Evolutionary conservation across 2,113 vertebrate genomes (phyloP).

Genomic region (Acrocephalus arundinaceus): DNA sequence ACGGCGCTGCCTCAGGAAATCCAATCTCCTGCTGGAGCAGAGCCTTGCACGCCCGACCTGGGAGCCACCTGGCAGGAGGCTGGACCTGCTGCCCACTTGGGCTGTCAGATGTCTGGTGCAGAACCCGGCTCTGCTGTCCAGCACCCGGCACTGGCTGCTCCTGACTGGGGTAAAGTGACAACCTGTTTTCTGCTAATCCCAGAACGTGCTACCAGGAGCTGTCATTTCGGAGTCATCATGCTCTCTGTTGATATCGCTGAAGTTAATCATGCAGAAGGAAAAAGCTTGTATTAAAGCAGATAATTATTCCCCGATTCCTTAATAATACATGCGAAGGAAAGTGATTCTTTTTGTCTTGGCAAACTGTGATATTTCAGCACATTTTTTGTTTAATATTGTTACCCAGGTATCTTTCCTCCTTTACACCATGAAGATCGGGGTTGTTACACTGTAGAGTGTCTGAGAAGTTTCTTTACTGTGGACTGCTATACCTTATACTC

Average conservation of each 20-base stretch:
- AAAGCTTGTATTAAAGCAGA: constrained; percentile 45
- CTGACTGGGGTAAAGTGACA: constrained; percentile 25
- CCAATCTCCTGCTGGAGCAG: background rate
- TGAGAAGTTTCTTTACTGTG: background rate
- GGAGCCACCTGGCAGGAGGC: background rate
- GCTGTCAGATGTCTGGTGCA: background rate
- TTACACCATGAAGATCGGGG: background rate
- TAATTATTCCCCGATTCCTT: constrained; percentile 49
- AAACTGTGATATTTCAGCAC: background rate
- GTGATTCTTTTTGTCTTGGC: constrained; percentile 28
- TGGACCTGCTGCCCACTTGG: background rate
- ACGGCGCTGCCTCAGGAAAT: background rate
- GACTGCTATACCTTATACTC: background rate
- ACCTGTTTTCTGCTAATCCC: constrained; percentile 51
- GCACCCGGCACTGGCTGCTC: background rate
- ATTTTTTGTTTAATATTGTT: background rate
- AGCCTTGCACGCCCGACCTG: background rate
- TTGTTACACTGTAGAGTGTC: background rate
- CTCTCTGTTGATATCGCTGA: constrained; percentile 45
- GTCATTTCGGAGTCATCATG: constrained; percentile 46
- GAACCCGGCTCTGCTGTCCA: background rate
- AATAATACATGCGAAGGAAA: constrained; percentile 31
- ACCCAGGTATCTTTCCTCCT: background rate
- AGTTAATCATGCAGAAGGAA: constrained; percentile 53
- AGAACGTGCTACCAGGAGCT: constrained; percentile 48